These are phyloP conservation scores for Nemoura dubitans DNA, from an alignment of 2,888 invertebrate species.

Conservation along the genomic window DNA sequence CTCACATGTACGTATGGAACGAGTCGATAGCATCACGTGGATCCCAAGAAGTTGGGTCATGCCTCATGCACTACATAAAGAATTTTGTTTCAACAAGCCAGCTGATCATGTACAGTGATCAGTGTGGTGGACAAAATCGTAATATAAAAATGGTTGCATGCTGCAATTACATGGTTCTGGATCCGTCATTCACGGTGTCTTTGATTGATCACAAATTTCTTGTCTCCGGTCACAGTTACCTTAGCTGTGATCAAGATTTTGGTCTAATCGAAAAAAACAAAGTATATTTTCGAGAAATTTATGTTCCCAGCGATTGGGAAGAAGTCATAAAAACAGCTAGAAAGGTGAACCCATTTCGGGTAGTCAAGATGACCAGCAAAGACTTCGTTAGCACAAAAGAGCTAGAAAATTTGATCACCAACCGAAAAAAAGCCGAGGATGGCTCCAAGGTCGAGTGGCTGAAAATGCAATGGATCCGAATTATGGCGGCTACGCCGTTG, in stretches of 20 bases:
- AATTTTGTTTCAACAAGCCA: constrained; percentile 51
- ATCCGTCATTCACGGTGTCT: neutral
- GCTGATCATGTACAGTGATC: constrained; percentile 50
- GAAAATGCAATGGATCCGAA: neutral
- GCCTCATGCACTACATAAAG: constrained; percentile 52
- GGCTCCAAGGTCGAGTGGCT: neutral
- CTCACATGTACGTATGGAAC: constrained; percentile 54
- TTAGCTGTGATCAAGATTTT: neutral
- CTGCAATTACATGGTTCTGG: neutral
- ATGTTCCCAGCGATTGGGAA: constrained; percentile 15
- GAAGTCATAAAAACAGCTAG: neutral
- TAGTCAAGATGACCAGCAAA: neutral
- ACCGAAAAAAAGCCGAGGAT: neutral
- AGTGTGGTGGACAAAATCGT: neutral
- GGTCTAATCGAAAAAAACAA: neutral
- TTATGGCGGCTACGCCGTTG: too few relatives aligned
- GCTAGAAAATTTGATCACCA: neutral
- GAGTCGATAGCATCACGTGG: constrained; percentile 49
- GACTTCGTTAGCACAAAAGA: neutral
- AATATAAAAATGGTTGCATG: neutral
- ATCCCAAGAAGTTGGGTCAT: constrained; percentile 55
- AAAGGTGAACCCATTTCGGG: neutral
- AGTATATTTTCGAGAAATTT: neutral
- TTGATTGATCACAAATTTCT: constrained; percentile 7
- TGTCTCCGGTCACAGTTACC: neutral